Evolutionary conservation across 2,113 vertebrate genomes (phyloP).

Genomic region (Condylura cristata): DNA sequence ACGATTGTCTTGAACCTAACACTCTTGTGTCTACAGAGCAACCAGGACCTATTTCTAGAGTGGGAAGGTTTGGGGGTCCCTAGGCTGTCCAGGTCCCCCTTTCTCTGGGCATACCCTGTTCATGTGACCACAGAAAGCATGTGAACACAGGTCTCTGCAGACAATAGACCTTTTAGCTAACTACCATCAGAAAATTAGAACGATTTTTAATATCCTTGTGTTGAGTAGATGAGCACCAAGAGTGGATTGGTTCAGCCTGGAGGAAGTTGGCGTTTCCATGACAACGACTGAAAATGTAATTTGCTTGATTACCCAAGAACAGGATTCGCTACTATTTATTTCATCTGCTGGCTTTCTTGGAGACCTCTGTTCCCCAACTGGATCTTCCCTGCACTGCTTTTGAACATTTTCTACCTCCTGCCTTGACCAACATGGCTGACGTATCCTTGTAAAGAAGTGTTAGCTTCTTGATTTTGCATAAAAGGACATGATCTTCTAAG

Average conservation of each 20-base stretch:
- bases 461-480: background rate
- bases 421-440: background rate
- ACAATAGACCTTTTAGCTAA: background rate
- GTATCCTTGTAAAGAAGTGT: background rate
- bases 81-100: background rate
- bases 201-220: background rate
- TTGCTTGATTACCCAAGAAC: slow-evolving; percentile 28
- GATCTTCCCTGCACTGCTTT: background rate
- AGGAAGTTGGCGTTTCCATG: background rate
- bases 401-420: background rate
- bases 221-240: slow-evolving; percentile 3
- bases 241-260: background rate
- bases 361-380: background rate
- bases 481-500: background rate
- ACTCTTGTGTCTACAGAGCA: background rate
- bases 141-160: background rate
- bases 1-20: background rate
- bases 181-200: background rate
- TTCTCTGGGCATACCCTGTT: too few relatives aligned
- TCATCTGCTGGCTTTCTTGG: background rate
- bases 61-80: background rate
- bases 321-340: background rate
- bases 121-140: background rate
- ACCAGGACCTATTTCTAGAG: background rate
- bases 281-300: slow-evolving; percentile 31